Evolutionary conservation across 2,888 invertebrate species (phyloP), one percentile per base, ranked within the genome.

Genomic region (Limulus polyphemus): DNA sequence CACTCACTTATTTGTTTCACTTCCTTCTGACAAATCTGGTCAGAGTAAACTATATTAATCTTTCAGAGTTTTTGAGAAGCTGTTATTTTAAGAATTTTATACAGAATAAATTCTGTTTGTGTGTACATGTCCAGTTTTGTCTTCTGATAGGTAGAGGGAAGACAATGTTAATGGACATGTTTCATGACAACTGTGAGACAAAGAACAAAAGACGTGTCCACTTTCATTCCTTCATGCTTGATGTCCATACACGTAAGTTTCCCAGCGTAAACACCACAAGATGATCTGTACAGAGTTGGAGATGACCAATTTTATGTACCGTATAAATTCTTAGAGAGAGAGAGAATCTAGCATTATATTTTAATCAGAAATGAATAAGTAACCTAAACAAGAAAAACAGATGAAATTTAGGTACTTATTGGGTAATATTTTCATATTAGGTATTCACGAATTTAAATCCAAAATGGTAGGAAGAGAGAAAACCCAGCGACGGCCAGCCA

Each of bases 121-220:
- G 32, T 32, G 32, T 32, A 32, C 32, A 32, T 32, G 7, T 32
- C 32, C 32, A 51, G 51, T 51, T 51, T 51, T 51, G 13, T 51
- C 51, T 51, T 11, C 2, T 17, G 11, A 47, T 62, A 72, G 74
- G 93, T 56, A 90, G 92, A 70, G 99, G 99, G 55, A 99, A 99
- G 81, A 99, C 99, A 10, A 98, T 98, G 87, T 79, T 99, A 62
- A 99, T 99, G 99, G 98, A 99, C 79, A 79, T 99, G 72, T 98
- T 99, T 79, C 92, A 87, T 79, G 84, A 91, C 71, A 83, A 84
- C 73, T 84, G 85, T 75, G 68, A 72, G n/a, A 71, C 78, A 47
- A 77, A 81, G 70, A 72, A 72, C 57, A 82, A 81, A 70, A 72
- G 74, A 65, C 81, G 97, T 68, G 90, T 98, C 2, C 99, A 99